Evolutionary conservation across 2,888 invertebrate species (phyloP).

Genomic region (Pseudococcus jackbeardsleyi): DNA sequence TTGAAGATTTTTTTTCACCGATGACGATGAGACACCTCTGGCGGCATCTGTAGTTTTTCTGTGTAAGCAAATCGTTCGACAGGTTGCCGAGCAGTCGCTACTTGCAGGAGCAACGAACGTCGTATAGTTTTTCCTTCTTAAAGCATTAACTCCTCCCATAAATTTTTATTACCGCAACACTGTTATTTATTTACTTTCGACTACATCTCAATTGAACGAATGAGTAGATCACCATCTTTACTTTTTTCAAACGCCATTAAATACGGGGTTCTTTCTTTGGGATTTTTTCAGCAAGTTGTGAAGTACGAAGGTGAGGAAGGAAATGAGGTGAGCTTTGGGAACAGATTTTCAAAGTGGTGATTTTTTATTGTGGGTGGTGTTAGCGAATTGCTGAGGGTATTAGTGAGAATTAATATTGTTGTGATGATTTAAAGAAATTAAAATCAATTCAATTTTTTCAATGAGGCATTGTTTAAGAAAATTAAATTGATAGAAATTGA

Average conservation of each 20-base stretch:
- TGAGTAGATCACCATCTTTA: constrained; percentile 60
- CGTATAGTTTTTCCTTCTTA: constrained; percentile 39
- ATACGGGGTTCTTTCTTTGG: neutral
- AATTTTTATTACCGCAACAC: constrained; percentile 60
- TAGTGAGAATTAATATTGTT: no score
- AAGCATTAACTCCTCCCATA: constrained; percentile 60
- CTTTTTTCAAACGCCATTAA: constrained; percentile 59
- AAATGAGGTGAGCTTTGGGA: no score
- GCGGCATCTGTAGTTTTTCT: neutral
- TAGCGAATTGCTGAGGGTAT: no score
- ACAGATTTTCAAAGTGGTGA: no score
- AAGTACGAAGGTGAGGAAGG: no score
- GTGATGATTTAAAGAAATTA: no score
- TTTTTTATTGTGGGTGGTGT: neutral
- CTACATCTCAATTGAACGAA: constrained; percentile 48
- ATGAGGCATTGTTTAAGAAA: no score
- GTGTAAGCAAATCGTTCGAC: constrained; percentile 20
- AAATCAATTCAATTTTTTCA: no score
- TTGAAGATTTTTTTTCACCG: neutral
- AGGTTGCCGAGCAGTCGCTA: constrained; percentile 51
- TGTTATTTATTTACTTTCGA: constrained; percentile 59
- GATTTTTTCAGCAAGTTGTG: neutral
- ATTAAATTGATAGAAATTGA: no score
- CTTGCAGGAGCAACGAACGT: constrained; percentile 25
- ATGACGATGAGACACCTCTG: neutral